phyloP scores from a whole-genome alignment of 1,140 invertebrate genomes.

The Euwallacea similis region DNA sequence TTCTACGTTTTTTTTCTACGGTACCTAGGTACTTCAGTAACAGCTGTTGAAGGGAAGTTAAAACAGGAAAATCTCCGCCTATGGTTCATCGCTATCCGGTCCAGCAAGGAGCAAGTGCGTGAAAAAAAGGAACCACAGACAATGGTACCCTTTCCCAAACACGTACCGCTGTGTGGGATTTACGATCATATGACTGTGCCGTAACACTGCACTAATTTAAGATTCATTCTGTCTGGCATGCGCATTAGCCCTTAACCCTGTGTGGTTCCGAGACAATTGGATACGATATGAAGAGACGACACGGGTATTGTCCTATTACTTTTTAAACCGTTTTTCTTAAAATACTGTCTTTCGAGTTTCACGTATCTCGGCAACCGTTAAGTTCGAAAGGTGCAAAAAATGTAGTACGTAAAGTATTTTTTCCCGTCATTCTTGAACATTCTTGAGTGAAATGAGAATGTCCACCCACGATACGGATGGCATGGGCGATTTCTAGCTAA shows the following conservation, averaged over 20 bases:
- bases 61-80: background rate
- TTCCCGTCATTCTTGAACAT: no score
- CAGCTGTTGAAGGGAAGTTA: background rate
- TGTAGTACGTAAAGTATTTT: no score
- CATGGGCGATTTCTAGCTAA: no score
- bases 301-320: conserved; percentile 6
- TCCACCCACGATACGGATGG: no score
- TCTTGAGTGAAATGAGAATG: no score
- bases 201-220: conserved; percentile 35
- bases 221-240: conserved; percentile 8
- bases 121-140: conserved; percentile 31
- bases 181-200: conserved; percentile 30
- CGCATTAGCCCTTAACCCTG: no score
- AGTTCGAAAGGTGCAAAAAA: no score
- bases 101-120: conserved; percentile 13
- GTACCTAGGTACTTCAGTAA: background rate
- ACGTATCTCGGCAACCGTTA: no score
- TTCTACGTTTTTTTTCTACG: no score
- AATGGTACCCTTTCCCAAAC: conserved; percentile 33
- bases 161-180: conserved; percentile 23
- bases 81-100: background rate
- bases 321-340: no score
- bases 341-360: no score
- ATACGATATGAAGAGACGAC: background rate
- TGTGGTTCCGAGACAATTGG: conserved; percentile 3